These are phyloP conservation scores for Papilio elwesi DNA, from an alignment of 2,888 invertebrate genomes.

Conservation along the genomic window DNA sequence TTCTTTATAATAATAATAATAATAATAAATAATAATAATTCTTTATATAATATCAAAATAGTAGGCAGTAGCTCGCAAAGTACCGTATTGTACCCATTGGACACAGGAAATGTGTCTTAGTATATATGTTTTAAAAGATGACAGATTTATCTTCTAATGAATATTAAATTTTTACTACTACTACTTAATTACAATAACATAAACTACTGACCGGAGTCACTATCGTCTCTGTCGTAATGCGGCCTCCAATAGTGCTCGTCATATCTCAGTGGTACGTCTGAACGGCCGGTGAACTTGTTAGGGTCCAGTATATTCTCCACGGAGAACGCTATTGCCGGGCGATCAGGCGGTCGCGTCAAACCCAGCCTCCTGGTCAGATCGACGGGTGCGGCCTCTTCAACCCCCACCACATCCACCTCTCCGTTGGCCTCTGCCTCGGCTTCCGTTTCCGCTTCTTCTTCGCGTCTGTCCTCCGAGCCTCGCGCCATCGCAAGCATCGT, in stretches of 20 bases:
- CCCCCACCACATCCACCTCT: constrained; percentile 79
- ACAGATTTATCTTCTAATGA: too few relatives aligned
- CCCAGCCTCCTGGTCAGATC: constrained; percentile 80
- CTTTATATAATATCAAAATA: too few relatives aligned
- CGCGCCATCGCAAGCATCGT: constrained; percentile 83
- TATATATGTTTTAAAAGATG: too few relatives aligned
- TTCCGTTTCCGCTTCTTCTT: constrained; percentile 67
- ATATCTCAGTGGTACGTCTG: constrained; percentile 81
- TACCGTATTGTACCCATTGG: too few relatives aligned
- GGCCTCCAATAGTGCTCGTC: constrained; percentile 85
- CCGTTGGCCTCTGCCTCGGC: constrained; percentile 69
- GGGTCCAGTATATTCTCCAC: constrained; percentile 96
- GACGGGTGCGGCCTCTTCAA: constrained; percentile 78
- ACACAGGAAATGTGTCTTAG: too few relatives aligned
- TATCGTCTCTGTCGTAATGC: constrained; percentile 83
- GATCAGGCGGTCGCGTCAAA: constrained; percentile 84
- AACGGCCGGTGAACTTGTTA: constrained; percentile 92
- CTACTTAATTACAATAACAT: too few relatives aligned
- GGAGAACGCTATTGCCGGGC: constrained; percentile 89
- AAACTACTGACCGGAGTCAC: constrained; percentile 79
- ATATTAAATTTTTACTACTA: too few relatives aligned
- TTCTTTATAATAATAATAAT: too few relatives aligned
- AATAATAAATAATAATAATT: too few relatives aligned
- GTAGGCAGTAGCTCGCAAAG: too few relatives aligned
- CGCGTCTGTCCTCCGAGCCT: constrained; percentile 73